Evolutionary conservation across 30 jellyfish, hydroid and myxozoan species (phyloP), one percentile per base, ranked within the genome.

Genomic region (Rhopilema esculentum): DNA sequence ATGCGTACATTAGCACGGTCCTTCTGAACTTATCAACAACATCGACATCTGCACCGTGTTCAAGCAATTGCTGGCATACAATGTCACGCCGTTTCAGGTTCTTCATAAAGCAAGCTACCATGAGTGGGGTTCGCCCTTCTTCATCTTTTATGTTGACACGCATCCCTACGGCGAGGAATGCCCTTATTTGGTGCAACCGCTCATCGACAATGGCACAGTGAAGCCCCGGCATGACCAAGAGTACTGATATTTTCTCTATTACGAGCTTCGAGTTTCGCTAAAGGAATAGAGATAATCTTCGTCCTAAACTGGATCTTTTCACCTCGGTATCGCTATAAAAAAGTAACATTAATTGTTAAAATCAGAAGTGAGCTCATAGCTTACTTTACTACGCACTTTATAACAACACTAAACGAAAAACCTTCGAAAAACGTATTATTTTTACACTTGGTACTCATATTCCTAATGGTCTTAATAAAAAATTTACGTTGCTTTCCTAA

Each of bases 21-120:
- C 93, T 48, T 16, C 72, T 72, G 76, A 29, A 72, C 16, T 70
- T 70, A 65, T 84, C 93, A 22, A 65, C 12, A 24, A 17, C 49
- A 15, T 84, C 87, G 1, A 84, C 66, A 30, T 84, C 48, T 1
- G 93, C 93, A 8, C 87, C 87, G 66, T 84, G 79, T 25, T 31
- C 82, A 19, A 84, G 87, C 87, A 84, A 79, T 50, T 50, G 32
- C 49, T 32, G 49, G 76, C 93, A 84, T 18, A 64, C 93, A 21
- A 25, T 52, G 32, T 52, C 24, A 18, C 93, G 81, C 49, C 87
- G 83, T 33, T 63, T 84, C n/a, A 7, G 24, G 76, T 84, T 84
- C 15, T 67, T 27, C 93, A 84, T 84, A 73, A 84, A 84, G 69
- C 93, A 84, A 17, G 93, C 93, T 8, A 72, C 62, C 93, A 84